Percentiles rank a stretch among this genome's conserved stretches.
Conservation (phyloP, 2,797 vertebrate species). For the Enteromius afrohamiltoni region DNA sequence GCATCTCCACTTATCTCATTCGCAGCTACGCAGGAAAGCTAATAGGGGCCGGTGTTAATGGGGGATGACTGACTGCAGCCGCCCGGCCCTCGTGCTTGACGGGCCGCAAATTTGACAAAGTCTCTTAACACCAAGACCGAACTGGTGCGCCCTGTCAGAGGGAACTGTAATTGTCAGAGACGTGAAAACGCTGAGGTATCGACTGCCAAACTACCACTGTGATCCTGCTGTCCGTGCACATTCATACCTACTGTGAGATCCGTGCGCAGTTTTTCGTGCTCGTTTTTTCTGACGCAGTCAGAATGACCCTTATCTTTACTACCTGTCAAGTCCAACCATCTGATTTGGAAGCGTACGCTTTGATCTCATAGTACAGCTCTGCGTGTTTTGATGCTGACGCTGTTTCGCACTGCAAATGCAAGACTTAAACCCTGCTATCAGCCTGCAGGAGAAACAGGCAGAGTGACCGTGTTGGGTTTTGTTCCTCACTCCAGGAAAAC, state of each 20-base stretch:
- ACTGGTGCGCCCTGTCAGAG: conserved; percentile 73
- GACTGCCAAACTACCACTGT: conserved; percentile 69
- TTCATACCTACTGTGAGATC: conserved; percentile 62
- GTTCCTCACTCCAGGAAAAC: conserved; percentile 73
- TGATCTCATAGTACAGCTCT: conserved; percentile 67
- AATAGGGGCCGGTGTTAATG: conserved; percentile 76
- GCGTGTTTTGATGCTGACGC: conserved; percentile 69
- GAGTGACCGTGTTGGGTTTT: conserved; percentile 64
- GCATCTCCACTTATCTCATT: conserved; percentile 69
- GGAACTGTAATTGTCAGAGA: conserved; percentile 76
- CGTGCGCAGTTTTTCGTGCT: conserved; percentile 55
- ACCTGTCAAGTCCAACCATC: conserved; percentile 67
- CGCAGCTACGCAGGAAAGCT: conserved; percentile 71
- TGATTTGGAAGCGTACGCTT: conserved; percentile 68
- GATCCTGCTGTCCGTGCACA: conserved; percentile 71
- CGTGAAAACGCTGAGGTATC: conserved; percentile 64
- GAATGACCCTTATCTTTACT: conserved; percentile 68
- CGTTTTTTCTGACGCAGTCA: conserved; percentile 64
- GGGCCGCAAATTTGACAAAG: conserved; percentile 77
- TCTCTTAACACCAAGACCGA: conserved; percentile 74
- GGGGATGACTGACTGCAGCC: conserved; percentile 79
- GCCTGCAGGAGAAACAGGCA: conserved; percentile 66
- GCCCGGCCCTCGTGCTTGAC: conserved; percentile 72
- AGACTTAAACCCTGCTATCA: conserved; percentile 71
- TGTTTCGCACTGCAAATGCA: conserved; percentile 61